A percentile compares a stretch with the other conserved stretches of the same genome.
phyloP scores from a whole-genome alignment of 2,888 invertebrate genomes.

The Notodonta dromedarius region DNA sequence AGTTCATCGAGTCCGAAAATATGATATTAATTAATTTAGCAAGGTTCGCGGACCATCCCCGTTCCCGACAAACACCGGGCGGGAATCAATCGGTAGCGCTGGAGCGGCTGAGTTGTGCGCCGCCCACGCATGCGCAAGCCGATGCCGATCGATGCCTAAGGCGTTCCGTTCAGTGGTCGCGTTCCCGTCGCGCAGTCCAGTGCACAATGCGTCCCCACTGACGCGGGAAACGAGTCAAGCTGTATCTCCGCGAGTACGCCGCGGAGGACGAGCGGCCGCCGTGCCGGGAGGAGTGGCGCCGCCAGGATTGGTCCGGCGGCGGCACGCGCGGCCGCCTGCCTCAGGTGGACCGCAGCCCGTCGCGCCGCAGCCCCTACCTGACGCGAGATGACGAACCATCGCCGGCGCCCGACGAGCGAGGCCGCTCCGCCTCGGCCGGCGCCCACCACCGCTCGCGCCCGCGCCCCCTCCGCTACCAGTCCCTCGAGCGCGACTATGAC shows the following conservation, averaged over 20 bases:
- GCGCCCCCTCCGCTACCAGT: conserved; percentile 89
- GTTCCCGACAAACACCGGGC: conserved; percentile 34
- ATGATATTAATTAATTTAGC: conserved; percentile 41
- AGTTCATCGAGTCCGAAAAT: conserved; percentile 30
- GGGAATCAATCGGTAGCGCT: conserved; percentile 62
- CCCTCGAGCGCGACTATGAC: conserved; percentile 91
- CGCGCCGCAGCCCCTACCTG: conserved; percentile 91
- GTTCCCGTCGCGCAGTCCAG: conserved; percentile 76
- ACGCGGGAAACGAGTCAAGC: conserved; percentile 81
- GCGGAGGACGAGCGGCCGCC: conserved; percentile 83
- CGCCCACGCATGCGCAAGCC: conserved; percentile 60
- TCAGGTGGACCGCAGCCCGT: conserved; percentile 95
- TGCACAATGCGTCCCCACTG: conserved; percentile 74
- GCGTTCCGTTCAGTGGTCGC: conserved; percentile 76
- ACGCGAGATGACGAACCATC: conserved; percentile 91
- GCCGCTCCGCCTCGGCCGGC: conserved; percentile 88
- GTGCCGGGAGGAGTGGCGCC: conserved; percentile 81
- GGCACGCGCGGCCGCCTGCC: conserved; percentile 88
- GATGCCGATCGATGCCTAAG: conserved; percentile 69
- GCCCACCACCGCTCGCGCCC: conserved; percentile 91
- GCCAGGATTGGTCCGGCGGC: conserved; percentile 74
- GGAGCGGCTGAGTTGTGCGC: conserved; percentile 55
- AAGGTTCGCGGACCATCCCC: conserved; percentile 28
- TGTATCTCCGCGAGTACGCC: conserved; percentile 84
- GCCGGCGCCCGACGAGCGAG: conserved; percentile 93